phyloP scores from a whole-genome alignment of 2,888 invertebrate species.

The Azorinus chamasolen region DNA sequence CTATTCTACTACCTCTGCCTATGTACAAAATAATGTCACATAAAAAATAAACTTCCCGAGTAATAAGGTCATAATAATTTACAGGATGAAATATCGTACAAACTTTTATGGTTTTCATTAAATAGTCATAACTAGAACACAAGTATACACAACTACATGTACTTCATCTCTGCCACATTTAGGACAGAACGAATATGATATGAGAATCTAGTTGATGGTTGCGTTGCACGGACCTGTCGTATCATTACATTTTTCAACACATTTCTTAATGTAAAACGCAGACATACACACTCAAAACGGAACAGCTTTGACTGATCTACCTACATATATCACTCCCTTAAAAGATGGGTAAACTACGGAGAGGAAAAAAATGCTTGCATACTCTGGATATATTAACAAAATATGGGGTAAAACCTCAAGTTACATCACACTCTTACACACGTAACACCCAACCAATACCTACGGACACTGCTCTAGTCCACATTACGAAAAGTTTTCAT shows the following conservation, averaged over 20 bases:
- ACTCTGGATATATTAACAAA: too few species aligned
- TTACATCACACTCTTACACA: too few species aligned
- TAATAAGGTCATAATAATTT: conserved; percentile 65
- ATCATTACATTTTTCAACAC: neutral
- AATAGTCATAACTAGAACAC: neutral
- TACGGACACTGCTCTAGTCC: too few species aligned
- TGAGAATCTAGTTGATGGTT: neutral
- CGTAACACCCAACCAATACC: too few species aligned
- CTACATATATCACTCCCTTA: conserved; percentile 9
- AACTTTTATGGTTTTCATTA: conserved; percentile 19
- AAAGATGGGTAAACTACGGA: neutral
- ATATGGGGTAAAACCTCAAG: too few species aligned
- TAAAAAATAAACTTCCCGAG: conserved; percentile 66
- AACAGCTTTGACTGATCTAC: neutral
- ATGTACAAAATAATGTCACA: conserved; percentile 51
- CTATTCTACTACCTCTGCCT: neutral
- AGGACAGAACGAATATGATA: neutral
- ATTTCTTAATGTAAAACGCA: neutral
- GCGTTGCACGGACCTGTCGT: conserved; percentile 11
- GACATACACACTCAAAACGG: too few species aligned
- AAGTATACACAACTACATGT: neutral
- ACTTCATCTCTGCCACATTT: too few species aligned
- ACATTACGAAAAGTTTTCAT: too few species aligned
- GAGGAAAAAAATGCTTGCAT: too few species aligned
- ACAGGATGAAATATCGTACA: conserved; percentile 61